A percentile compares a stretch with the other conserved stretches of the same genome.
Evolutionary conservation across 2,797 vertebrate genomes (phyloP).

Genomic region (Avahi laniger): DNA sequence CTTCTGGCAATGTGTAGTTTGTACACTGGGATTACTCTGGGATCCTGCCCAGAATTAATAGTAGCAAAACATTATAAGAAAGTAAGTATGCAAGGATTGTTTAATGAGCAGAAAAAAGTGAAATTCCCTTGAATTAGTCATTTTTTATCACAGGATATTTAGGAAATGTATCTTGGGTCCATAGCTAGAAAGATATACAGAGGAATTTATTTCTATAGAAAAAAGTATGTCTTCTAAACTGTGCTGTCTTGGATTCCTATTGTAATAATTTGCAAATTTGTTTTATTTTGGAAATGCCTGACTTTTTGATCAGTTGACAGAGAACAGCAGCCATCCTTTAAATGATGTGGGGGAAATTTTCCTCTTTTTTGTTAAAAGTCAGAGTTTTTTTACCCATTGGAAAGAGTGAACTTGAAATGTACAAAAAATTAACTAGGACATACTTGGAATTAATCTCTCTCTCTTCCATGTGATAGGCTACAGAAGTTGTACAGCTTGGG

Average conservation of each 20-base stretch:
- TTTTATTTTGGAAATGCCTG: slow-evolving; percentile 1
- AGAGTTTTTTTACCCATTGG: not conserved
- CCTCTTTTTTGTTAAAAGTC: not conserved
- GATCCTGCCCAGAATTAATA: not conserved
- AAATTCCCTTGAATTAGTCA: slow-evolving; percentile 3
- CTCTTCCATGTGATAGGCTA: slow-evolving; percentile 83
- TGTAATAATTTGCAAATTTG: not conserved
- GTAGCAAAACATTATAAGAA: not conserved
- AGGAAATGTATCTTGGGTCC: not conserved
- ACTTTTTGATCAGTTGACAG: not conserved
- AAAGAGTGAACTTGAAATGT: not conserved
- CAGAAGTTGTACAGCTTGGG: slow-evolving; percentile 92
- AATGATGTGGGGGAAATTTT: not conserved
- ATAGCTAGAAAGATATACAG: not conserved
- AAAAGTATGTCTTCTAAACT: not conserved
- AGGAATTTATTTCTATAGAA: slow-evolving; percentile 21
- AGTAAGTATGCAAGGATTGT: slow-evolving; percentile 26
- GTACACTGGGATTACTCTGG: not conserved
- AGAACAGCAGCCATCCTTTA: not conserved
- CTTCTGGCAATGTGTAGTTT: not conserved
- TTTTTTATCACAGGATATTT: not conserved
- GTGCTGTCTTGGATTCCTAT: not conserved
- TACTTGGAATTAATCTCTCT: slow-evolving; percentile 7
- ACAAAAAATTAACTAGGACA: not conserved
- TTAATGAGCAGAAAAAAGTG: not conserved